Evolutionary conservation across 2,113 vertebrate genomes (phyloP).

Genomic region (Petroica traversi): DNA sequence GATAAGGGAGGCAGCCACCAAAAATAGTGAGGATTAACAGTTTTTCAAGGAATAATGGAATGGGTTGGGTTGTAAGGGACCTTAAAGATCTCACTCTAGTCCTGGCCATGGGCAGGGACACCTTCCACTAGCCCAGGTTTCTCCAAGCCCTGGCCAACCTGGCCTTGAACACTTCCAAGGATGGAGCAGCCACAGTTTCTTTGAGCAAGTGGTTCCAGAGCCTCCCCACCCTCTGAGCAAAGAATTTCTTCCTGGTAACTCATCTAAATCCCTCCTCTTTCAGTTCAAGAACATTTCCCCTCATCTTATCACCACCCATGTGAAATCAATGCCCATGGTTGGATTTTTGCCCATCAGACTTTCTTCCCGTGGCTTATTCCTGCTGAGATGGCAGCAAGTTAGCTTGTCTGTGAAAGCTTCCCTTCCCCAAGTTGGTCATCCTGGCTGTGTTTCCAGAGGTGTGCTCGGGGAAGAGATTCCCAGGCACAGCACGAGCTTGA

Average conservation of each 20-base stretch:
- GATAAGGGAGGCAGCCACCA: not conserved
- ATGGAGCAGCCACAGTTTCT: not conserved
- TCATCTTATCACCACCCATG: accelerated
- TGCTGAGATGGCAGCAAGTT: not conserved
- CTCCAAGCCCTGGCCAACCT: not conserved
- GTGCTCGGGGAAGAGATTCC: not conserved
- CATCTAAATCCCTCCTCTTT: not conserved
- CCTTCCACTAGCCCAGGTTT: accelerated
- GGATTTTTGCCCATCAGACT: not conserved
- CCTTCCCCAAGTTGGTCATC: not conserved
- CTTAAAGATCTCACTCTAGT: not conserved
- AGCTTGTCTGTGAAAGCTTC: not conserved
- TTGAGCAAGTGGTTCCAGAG: not conserved
- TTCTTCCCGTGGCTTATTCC: not conserved
- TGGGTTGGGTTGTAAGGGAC: not conserved
- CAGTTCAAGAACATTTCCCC: not conserved
- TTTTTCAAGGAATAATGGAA: not conserved
- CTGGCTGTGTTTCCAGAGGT: not conserved
- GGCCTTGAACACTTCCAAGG: not conserved
- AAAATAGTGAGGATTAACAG: not conserved
- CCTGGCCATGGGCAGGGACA: not conserved
- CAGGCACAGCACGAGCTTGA: not conserved
- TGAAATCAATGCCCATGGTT: not conserved
- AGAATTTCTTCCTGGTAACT: not conserved
- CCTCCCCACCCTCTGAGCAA: not conserved